phyloP scores from a whole-genome alignment of 2,113 vertebrate genomes.

The Sylvilagus bachmani region DNA sequence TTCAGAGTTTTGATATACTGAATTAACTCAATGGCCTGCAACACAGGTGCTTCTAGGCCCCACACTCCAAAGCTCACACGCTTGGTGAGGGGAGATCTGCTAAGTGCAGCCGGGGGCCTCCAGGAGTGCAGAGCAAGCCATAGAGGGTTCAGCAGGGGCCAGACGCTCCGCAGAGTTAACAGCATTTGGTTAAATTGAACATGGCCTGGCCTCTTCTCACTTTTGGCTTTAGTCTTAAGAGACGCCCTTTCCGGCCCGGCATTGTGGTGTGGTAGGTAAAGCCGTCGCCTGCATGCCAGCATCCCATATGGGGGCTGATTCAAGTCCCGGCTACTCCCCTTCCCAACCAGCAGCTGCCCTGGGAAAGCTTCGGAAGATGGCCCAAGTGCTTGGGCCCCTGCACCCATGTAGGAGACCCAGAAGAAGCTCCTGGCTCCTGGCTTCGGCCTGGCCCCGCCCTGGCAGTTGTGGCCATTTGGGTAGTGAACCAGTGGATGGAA shows the following conservation, averaged over 20 bases:
- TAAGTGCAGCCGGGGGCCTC: background rate
- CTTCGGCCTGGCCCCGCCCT: too few relatives aligned
- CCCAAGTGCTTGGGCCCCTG: too few relatives aligned
- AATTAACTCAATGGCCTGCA: background rate
- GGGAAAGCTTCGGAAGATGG: too few relatives aligned
- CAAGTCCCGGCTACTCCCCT: too few relatives aligned
- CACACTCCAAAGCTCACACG: background rate
- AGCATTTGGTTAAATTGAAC: background rate
- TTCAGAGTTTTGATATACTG: slow-evolving; percentile 1
- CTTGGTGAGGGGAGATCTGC: background rate
- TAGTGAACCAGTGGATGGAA: too few relatives aligned
- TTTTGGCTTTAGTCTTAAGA: background rate
- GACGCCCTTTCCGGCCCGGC: background rate
- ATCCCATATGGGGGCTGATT: too few relatives aligned
- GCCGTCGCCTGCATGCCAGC: too few relatives aligned
- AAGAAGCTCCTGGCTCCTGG: too few relatives aligned
- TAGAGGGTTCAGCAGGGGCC: background rate
- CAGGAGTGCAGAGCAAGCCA: background rate
- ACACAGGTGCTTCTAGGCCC: background rate
- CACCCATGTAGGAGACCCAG: too few relatives aligned
- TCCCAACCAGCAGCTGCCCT: too few relatives aligned
- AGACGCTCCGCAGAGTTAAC: background rate
- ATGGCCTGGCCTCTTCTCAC: slow-evolving; percentile 15
- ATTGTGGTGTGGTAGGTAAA: too few relatives aligned
- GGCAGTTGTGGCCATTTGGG: too few relatives aligned